Percentiles rank a stretch among this genome's conserved stretches.
Conservation (phyloP, 2,113 vertebrate species). For the Microtus oregoni region DNA sequence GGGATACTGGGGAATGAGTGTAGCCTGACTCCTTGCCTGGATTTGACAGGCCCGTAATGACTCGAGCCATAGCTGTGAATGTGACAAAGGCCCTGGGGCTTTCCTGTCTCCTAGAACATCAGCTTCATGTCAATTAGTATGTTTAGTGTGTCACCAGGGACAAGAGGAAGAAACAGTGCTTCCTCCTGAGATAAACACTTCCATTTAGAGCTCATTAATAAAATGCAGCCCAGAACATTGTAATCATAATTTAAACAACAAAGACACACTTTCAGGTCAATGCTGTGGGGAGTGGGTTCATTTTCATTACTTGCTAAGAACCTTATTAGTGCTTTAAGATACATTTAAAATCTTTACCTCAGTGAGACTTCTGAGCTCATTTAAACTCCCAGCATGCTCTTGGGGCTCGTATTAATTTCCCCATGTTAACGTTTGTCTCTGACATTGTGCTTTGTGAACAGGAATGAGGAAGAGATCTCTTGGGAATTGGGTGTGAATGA, state of each 20-base stretch:
- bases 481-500: constrained; percentile 17
- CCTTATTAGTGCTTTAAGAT: constrained; percentile 81
- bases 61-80: not conserved
- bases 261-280: constrained; percentile 79
- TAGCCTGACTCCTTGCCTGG: constrained; percentile 20
- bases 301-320: constrained; percentile 74
- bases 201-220: constrained; percentile 80
- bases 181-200: constrained; percentile 76
- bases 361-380: constrained; percentile 77
- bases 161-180: not conserved
- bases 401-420: constrained; percentile 73
- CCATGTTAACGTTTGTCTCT: constrained; percentile 78
- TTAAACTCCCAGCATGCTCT: constrained; percentile 80
- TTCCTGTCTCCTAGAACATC: constrained; percentile 67
- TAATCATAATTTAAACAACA: constrained; percentile 79
- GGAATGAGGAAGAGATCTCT: constrained; percentile 30
- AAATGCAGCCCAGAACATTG: constrained; percentile 71
- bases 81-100: constrained; percentile 68
- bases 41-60: constrained; percentile 34
- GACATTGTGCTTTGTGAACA: constrained; percentile 72
- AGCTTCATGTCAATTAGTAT: constrained; percentile 65
- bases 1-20: not conserved
- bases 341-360: constrained; percentile 79
- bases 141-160: constrained; percentile 56
- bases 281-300: constrained; percentile 63